Evolutionary conservation across 1,140 invertebrate species (phyloP), one percentile per base, ranked within the genome.

Genomic region (Bombus fervidus): DNA sequence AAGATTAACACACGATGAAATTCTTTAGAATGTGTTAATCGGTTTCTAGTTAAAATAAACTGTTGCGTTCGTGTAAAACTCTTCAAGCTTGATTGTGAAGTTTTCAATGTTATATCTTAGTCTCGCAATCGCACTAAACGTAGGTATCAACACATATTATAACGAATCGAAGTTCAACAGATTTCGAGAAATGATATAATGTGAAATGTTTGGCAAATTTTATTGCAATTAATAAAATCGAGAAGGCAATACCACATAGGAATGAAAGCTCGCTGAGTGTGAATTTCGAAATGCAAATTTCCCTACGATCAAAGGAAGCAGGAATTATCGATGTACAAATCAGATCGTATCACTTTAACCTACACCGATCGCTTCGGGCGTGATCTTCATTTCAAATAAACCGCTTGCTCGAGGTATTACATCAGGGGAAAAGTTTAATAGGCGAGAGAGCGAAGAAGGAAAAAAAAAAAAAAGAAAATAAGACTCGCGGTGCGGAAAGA

Each of bases 381-480:
- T 31, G 73, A 68, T 72, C 15, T 37, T 59, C 41, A 37, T 64
- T 80, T 71, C 22, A 53, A 85, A 80, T 64, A 31, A 72, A 59
- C 12, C 47, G 75, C 37, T 66, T 81, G 22, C 37, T 18, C 41
- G 47, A 59, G 57, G 34, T 73, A 72, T 62, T 72, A 64, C 43
- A 39, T 71, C 57, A 28, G 31, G 39, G 15, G 59, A 57, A 62
- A 62, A 79, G 83, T 85, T 72, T 80, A 80, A 80, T 80, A 80
- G 68, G 57, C 68, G 82, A 39, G 34, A 43, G 59, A 31, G 13
- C 1, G 28, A 47, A 28, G 41, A 69, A 39, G 39, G n/a, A n/a
- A n/a, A 39, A 39, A 39, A 39, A 39, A 39, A 73, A 71, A 68
- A 57, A 77, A n/a, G 39, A 75, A 22, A 69, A 66, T 74, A 78